Percentiles rank a stretch among this genome's conserved stretches.
These are phyloP conservation scores for Leptinotarsa tumamoca DNA, from an alignment of 2,888 invertebrate species.

Conservation along the genomic window DNA sequence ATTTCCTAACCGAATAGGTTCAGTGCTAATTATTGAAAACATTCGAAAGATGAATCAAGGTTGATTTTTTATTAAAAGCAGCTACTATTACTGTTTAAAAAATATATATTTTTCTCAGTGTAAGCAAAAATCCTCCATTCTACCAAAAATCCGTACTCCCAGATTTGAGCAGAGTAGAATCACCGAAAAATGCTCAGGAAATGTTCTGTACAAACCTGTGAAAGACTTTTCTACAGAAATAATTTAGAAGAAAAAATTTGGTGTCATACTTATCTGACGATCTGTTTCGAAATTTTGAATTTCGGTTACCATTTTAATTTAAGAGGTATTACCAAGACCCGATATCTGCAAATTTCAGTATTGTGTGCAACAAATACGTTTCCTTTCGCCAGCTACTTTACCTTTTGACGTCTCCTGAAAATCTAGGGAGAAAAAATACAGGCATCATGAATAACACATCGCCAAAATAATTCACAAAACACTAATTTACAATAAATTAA, in stretches of 20 bases:
- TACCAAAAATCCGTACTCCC: not conserved
- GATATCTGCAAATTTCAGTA: slow-evolving; percentile 41
- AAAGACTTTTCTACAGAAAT: slow-evolving; percentile 3
- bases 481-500: slow-evolving; percentile 28
- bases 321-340: slow-evolving; percentile 43
- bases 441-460: slow-evolving; percentile 44
- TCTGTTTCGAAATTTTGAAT: slow-evolving; percentile 29
- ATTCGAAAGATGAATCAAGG: too few species aligned
- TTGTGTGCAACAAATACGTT: slow-evolving; percentile 35
- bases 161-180: not conserved
- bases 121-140: not conserved
- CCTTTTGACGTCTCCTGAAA: slow-evolving; percentile 57
- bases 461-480: slow-evolving; percentile 42
- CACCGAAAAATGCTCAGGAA: not conserved
- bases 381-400: slow-evolving; percentile 51
- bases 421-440: slow-evolving; percentile 54
- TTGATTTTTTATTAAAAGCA: too few species aligned
- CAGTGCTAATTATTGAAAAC: too few species aligned
- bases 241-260: slow-evolving; percentile 20
- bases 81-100: not conserved
- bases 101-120: not conserved
- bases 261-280: slow-evolving; percentile 40
- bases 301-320: slow-evolving; percentile 28
- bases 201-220: slow-evolving; percentile 15
- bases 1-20: too few species aligned